A percentile compares a stretch with the other conserved stretches of the same genome.
phyloP scores from a whole-genome alignment of 2,888 invertebrate genomes.

The Odontocolon sp. region DNA sequence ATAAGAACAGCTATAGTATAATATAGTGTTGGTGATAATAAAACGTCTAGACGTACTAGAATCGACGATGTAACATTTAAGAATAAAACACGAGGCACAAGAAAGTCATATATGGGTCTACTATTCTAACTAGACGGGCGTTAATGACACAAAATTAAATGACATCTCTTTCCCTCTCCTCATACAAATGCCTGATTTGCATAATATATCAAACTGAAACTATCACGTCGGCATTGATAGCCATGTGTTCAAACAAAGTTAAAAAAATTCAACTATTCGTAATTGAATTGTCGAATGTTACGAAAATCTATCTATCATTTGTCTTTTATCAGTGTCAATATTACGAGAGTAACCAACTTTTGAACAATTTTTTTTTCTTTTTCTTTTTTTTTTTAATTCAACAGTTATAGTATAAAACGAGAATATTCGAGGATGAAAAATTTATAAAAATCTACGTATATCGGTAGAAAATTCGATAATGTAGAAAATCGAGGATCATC shows the following conservation, averaged over 20 bases:
- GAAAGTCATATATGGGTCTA: constrained; percentile 10
- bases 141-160: constrained; percentile 8
- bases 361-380: too few relatives aligned
- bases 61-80: constrained; percentile 56
- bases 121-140: constrained; percentile 47
- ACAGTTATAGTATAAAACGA: constrained; percentile 14
- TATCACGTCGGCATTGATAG: too few relatives aligned
- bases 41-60: constrained; percentile 56
- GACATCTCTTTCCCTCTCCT: not conserved
- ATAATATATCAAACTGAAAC: too few relatives aligned
- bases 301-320: too few relatives aligned
- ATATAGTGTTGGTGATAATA: constrained; percentile 53
- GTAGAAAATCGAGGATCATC: constrained; percentile 29
- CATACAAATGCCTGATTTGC: too few relatives aligned
- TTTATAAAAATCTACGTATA: constrained; percentile 44
- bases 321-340: too few relatives aligned
- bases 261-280: not conserved
- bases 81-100: constrained; percentile 31
- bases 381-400: too few relatives aligned
- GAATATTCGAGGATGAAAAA: constrained; percentile 23
- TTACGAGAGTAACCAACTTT: too few relatives aligned
- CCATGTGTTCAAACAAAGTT: not conserved
- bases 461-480: constrained; percentile 23
- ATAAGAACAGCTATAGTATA: constrained; percentile 31
- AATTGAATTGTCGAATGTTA: constrained; percentile 2